phyloP scores from a whole-genome alignment of 2,113 vertebrate genomes.

The Lethenteron camtschaticum region DNA sequence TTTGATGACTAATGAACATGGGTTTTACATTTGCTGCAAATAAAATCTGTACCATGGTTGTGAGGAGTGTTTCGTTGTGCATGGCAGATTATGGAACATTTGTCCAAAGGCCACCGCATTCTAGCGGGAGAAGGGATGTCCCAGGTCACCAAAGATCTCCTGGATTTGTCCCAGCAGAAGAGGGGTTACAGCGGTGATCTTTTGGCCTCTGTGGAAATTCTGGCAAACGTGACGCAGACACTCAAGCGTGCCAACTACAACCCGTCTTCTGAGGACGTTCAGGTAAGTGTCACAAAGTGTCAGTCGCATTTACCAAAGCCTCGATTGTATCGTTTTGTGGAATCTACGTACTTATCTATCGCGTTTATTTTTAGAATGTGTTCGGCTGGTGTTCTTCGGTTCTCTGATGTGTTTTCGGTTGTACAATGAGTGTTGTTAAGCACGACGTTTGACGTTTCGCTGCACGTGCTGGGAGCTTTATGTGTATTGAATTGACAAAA shows the following conservation, averaged over 20 bases:
- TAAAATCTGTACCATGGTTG: neutral
- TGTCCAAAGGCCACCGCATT: constrained; percentile 76
- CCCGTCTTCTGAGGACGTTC: constrained; percentile 83
- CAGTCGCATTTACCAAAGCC: neutral
- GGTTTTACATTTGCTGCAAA: constrained; percentile 6
- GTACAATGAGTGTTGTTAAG: too few species aligned
- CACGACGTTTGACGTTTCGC: too few species aligned
- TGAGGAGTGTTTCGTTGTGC: neutral
- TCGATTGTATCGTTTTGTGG: too few species aligned
- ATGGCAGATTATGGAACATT: constrained; percentile 72
- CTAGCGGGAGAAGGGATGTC: constrained; percentile 91
- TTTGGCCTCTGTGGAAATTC: constrained; percentile 85
- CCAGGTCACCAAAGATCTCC: constrained; percentile 77
- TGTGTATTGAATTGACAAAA: too few species aligned
- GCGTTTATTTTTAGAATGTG: too few species aligned
- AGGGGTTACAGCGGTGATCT: constrained; percentile 93
- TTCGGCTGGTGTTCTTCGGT: too few species aligned
- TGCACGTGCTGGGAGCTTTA: too few species aligned
- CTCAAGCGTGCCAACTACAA: constrained; percentile 90
- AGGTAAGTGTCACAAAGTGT: constrained; percentile 34
- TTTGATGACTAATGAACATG: constrained; percentile 10
- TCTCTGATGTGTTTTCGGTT: too few species aligned
- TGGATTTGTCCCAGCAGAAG: constrained; percentile 89
- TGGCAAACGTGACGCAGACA: constrained; percentile 88
- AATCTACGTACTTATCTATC: too few species aligned